Conservation (phyloP, 2,113 vertebrate species). For the Lamprotornis superbus region DNA sequence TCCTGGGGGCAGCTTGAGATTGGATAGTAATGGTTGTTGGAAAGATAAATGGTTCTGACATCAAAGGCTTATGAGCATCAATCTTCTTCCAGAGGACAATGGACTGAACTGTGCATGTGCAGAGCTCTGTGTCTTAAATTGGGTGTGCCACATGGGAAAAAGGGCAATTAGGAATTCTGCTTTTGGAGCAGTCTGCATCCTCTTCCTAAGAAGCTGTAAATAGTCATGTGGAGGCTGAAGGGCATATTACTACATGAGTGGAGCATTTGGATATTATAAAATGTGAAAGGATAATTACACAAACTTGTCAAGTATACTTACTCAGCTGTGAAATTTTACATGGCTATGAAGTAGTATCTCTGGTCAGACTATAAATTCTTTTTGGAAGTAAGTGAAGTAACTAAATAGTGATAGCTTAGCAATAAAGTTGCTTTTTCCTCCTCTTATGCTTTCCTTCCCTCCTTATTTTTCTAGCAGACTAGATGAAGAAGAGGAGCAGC, state of each 20-base stretch:
- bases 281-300: neutral
- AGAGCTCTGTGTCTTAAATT: neutral
- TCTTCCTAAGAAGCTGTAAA: neutral
- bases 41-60: conserved; percentile 21
- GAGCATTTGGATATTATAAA: neutral
- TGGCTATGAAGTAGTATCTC: neutral
- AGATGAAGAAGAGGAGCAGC: conserved; percentile 59
- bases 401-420: neutral
- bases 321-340: neutral
- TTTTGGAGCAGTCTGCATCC: neutral
- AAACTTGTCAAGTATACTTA: neutral
- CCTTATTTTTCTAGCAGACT: conserved; percentile 21
- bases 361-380: neutral
- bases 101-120: neutral
- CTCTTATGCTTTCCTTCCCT: neutral
- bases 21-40: neutral
- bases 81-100: neutral
- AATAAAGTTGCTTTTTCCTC: neutral
- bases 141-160: neutral
- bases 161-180: neutral
- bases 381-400: neutral
- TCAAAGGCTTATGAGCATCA: neutral
- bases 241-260: neutral
- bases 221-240: neutral
- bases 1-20: neutral